Evolutionary conservation across 2,888 invertebrate species (phyloP).

Genomic region (Ormia ochracea): DNA sequence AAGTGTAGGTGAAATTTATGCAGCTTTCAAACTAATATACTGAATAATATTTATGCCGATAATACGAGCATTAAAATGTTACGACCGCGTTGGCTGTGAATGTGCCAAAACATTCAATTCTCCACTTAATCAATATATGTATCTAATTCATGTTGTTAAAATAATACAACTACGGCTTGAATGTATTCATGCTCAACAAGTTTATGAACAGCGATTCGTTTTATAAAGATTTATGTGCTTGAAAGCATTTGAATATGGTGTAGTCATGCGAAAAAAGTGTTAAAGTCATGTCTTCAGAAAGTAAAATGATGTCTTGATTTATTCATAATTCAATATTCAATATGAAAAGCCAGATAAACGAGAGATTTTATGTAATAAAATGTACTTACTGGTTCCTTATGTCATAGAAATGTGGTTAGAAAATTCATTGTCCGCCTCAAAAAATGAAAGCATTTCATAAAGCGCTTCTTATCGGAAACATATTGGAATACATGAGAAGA

Average conservation of each 20-base stretch:
- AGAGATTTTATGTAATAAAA: too few species aligned
- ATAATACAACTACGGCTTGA: conserved; percentile 9
- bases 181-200: neutral
- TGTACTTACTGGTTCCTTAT: too few species aligned
- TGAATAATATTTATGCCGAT: conserved; percentile 16
- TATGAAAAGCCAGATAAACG: too few species aligned
- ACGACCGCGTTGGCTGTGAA: neutral
- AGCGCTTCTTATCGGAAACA: too few species aligned
- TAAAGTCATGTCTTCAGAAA: neutral
- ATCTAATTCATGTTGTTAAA: neutral
- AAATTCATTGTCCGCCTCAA: too few species aligned
- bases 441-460: too few species aligned
- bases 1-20: conserved; percentile 55
- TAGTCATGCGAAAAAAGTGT: neutral
- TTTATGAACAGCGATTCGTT: neutral
- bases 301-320: neutral
- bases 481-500: too few species aligned
- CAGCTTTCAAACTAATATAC: conserved; percentile 36
- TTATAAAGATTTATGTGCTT: neutral
- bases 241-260: neutral
- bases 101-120: neutral
- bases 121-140: neutral
- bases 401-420: too few species aligned
- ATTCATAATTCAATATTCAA: too few species aligned
- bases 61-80: conserved; percentile 6